Percentiles rank a stretch among this genome's conserved stretches.
phyloP scores from a whole-genome alignment of 1,140 invertebrate species.

The Colletes gigas region DNA sequence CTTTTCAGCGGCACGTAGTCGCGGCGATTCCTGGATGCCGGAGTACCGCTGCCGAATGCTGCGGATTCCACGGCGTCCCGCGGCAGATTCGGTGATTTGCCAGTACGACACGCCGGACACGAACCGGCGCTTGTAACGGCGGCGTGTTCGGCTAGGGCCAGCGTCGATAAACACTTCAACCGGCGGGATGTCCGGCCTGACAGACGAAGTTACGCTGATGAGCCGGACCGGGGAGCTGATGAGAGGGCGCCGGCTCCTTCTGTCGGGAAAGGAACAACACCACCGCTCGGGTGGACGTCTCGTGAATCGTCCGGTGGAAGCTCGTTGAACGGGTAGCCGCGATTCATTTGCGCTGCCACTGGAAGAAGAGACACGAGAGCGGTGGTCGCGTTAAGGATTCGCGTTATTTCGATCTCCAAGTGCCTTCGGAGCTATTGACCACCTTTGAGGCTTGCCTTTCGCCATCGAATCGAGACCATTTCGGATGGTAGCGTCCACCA shows the following conservation, averaged over 20 bases:
- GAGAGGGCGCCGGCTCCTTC: conserved; percentile 27
- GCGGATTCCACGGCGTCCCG: conserved; percentile 58
- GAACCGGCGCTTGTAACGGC: conserved; percentile 62
- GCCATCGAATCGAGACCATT: no score
- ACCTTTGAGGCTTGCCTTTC: neutral
- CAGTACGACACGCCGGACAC: conserved; percentile 61
- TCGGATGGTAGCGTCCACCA: no score
- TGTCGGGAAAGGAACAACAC: conserved; percentile 12
- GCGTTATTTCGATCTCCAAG: neutral
- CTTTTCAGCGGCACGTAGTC: conserved; percentile 30
- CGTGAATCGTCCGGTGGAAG: conserved; percentile 3
- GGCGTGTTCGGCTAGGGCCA: conserved; percentile 46
- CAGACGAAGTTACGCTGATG: conserved; percentile 65
- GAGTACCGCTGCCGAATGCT: conserved; percentile 51
- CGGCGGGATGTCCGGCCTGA: conserved; percentile 53
- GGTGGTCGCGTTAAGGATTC: neutral
- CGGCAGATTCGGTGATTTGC: conserved; percentile 64
- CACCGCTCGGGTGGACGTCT: neutral
- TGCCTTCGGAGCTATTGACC: neutral
- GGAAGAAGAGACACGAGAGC: neutral
- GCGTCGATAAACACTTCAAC: conserved; percentile 64
- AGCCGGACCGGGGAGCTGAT: conserved; percentile 32
- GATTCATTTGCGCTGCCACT: neutral
- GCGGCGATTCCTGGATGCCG: conserved; percentile 58
- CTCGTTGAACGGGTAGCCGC: neutral